Conservation (phyloP, 2,113 vertebrate genomes). For the rat (Rattus norvegicus) region DNA sequence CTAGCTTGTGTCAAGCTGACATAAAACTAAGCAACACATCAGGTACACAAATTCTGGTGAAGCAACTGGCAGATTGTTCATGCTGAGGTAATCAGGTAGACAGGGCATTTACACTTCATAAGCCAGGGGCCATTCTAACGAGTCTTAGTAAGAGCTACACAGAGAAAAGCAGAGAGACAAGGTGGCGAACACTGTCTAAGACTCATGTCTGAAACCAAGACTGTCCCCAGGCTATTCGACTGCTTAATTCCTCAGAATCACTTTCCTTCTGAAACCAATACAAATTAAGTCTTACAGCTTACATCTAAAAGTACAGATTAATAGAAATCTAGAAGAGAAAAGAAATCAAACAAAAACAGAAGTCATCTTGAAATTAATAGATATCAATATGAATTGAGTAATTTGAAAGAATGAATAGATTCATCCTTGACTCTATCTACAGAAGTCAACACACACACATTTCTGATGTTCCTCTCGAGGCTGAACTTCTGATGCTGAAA, state of each 20-base stretch:
- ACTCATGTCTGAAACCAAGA: background rate
- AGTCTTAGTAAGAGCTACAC: background rate
- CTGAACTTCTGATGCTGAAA: background rate
- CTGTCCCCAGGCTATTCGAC: background rate
- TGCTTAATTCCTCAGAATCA: background rate
- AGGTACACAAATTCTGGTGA: background rate
- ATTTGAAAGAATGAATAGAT: background rate
- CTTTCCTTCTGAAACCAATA: background rate
- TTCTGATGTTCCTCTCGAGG: background rate
- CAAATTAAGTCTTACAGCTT: background rate
- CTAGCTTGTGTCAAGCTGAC: background rate
- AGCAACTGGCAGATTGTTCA: background rate
- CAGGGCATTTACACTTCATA: background rate
- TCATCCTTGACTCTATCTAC: background rate
- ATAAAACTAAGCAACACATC: background rate
- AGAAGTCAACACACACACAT: background rate
- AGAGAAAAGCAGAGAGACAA: background rate
- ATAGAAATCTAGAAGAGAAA: background rate
- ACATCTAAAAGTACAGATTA: background rate
- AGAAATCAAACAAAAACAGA: background rate
- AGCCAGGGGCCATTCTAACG: background rate
- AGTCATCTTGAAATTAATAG: background rate
- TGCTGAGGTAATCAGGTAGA: background rate
- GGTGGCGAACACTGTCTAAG: background rate
- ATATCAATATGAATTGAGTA: background rate